Percentiles rank a stretch among this genome's conserved stretches.
Evolutionary conservation across 2,888 invertebrate genomes (phyloP).

Genomic region (Buathra laborator): DNA sequence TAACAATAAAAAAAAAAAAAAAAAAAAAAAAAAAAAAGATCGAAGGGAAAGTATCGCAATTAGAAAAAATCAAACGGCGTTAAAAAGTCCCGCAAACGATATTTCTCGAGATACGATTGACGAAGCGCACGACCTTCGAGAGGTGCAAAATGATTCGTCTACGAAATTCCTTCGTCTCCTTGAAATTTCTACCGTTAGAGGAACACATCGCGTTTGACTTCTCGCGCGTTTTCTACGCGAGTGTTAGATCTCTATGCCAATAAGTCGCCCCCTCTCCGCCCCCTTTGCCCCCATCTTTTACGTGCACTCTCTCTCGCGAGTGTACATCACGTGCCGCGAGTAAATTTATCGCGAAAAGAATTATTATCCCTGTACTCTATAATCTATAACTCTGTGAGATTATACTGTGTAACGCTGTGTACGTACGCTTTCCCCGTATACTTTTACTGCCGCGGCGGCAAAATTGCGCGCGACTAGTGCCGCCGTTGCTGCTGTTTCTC

Average conservation of each 20-base stretch:
- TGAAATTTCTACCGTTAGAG: neutral
- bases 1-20: neutral
- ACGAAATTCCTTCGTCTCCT: neutral
- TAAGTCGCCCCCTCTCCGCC: neutral
- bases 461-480: neutral
- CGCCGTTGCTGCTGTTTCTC: constrained; percentile 1
- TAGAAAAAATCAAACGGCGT: constrained; percentile 36
- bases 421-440: constrained; percentile 56
- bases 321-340: neutral
- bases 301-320: neutral
- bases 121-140: constrained; percentile 34
- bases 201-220: neutral
- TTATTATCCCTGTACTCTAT: constrained; percentile 4
- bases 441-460: constrained; percentile 33
- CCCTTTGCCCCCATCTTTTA: neutral
- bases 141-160: constrained; percentile 21
- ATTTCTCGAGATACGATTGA: neutral
- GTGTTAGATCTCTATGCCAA: neutral
- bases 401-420: constrained; percentile 9
- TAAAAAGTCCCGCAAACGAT: constrained; percentile 58
- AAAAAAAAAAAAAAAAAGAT: neutral
- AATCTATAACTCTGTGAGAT: constrained; percentile 13
- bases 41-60: constrained; percentile 8
- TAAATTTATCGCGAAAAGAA: constrained; percentile 5
- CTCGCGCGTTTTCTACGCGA: neutral